A percentile compares a stretch with the other conserved stretches of the same genome.
Evolutionary conservation across 2,888 invertebrate genomes (phyloP).

Genomic region (Noctua pronuba): DNA sequence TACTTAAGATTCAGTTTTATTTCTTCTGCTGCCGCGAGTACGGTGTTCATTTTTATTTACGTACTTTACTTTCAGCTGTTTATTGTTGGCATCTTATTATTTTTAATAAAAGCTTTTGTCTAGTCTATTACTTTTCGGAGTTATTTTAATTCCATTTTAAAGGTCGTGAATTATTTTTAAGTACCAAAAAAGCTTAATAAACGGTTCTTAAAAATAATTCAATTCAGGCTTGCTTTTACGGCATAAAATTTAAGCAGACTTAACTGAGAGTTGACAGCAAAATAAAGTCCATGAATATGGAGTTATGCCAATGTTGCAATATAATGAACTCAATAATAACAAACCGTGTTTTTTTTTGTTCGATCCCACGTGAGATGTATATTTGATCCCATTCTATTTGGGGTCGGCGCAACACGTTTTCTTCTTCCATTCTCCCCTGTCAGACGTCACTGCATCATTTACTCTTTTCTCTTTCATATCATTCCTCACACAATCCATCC

Average conservation of each 20-base stretch:
- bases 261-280: background rate
- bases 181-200: no score
- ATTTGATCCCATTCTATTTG: no score
- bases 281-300: conserved; percentile 10
- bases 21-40: conserved; percentile 38
- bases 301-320: background rate
- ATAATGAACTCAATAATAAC: conserved; percentile 6
- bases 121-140: background rate
- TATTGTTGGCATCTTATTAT: conserved; percentile 21
- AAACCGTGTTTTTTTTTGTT: background rate
- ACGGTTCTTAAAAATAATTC: background rate
- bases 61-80: conserved; percentile 33
- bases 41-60: conserved; percentile 46
- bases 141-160: background rate
- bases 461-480: no score
- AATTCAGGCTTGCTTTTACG: background rate
- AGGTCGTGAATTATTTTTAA: no score
- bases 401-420: no score
- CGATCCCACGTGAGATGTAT: background rate
- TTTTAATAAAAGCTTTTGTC: conserved; percentile 1
- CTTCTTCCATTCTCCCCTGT: no score
- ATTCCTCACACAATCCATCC: no score
- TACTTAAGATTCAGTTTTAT: conserved; percentile 54
- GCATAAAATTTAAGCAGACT: background rate
- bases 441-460: no score